phyloP scores from a whole-genome alignment of 2,888 invertebrate species.

The Cheilosia soror region DNA sequence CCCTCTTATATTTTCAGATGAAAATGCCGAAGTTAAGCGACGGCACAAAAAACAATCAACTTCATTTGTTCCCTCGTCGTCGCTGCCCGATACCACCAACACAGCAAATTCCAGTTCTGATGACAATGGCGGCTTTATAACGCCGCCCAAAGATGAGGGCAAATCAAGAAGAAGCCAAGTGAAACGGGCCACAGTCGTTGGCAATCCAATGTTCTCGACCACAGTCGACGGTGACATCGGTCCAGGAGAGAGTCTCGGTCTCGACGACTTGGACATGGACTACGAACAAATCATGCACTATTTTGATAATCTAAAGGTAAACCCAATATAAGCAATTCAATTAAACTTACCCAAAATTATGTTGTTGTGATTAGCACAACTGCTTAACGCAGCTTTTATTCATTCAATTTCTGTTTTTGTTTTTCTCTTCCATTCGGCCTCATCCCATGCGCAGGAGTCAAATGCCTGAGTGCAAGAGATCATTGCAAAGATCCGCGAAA shows the following conservation, averaged over 20 bases:
- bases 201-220: constrained; percentile 93
- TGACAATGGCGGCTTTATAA: constrained; percentile 79
- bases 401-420: constrained; percentile 55
- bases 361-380: constrained; percentile 68
- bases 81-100: constrained; percentile 64
- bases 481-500: constrained; percentile 92
- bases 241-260: constrained; percentile 87
- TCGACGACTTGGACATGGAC: constrained; percentile 96
- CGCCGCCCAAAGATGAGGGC: constrained; percentile 76
- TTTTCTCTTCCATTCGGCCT: constrained; percentile 69
- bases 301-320: constrained; percentile 98
- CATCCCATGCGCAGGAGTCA: constrained; percentile 86
- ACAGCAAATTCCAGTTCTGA: constrained; percentile 77
- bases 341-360: not conserved
- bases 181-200: constrained; percentile 93
- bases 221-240: constrained; percentile 84
- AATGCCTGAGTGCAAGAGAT: constrained; percentile 96
- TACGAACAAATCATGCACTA: constrained; percentile 99
- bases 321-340: not conserved
- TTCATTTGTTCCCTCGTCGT: constrained; percentile 60
- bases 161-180: constrained; percentile 84
- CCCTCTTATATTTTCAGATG: constrained; percentile 64
- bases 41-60: constrained; percentile 74
- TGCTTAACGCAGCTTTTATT: constrained; percentile 66
- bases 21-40: constrained; percentile 76